phyloP scores from a whole-genome alignment of 2,113 vertebrate genomes.

The Lepisosteus osseus region DNA sequence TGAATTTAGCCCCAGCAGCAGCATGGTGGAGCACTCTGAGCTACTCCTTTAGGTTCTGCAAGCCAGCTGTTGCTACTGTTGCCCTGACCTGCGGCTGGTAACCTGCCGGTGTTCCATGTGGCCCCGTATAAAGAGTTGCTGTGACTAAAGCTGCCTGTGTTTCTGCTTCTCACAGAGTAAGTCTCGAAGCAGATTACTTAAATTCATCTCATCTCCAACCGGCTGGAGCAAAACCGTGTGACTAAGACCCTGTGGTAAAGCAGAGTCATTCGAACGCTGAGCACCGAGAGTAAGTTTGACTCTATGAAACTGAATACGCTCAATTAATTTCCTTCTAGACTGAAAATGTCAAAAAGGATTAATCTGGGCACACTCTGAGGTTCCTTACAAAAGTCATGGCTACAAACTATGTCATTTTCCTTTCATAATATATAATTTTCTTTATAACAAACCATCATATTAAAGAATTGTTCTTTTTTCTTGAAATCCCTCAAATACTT shows the following conservation, averaged over 20 bases:
- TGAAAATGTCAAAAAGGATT: conserved; percentile 32
- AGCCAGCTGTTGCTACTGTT: no score
- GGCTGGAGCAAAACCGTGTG: conserved; percentile 9
- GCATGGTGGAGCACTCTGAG: not conserved
- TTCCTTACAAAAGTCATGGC: conserved; percentile 11
- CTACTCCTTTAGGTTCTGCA: conserved; percentile 24
- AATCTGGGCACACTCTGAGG: conserved; percentile 17
- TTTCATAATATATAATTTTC: conserved; percentile 10
- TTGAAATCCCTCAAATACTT: conserved; percentile 1
- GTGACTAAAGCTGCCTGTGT: no score
- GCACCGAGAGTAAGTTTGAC: conserved; percentile 22
- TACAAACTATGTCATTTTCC: conserved; percentile 10
- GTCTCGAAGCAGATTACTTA: no score
- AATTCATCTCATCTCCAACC: no score
- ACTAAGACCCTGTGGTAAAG: conserved; percentile 21
- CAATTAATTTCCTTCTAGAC: conserved; percentile 31
- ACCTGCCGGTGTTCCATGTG: no score
- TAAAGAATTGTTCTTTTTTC: conserved; percentile 15
- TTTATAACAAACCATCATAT: conserved; percentile 16
- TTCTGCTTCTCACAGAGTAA: no score
- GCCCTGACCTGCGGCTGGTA: no score
- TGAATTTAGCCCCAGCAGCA: no score
- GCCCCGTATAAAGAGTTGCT: no score
- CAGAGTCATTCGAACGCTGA: not conserved
- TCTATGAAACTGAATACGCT: conserved; percentile 25